Percentiles rank a stretch among this genome's conserved stretches.
Evolutionary conservation across 2,797 vertebrate species (phyloP).

Genomic region (Xyrichtys novacula): DNA sequence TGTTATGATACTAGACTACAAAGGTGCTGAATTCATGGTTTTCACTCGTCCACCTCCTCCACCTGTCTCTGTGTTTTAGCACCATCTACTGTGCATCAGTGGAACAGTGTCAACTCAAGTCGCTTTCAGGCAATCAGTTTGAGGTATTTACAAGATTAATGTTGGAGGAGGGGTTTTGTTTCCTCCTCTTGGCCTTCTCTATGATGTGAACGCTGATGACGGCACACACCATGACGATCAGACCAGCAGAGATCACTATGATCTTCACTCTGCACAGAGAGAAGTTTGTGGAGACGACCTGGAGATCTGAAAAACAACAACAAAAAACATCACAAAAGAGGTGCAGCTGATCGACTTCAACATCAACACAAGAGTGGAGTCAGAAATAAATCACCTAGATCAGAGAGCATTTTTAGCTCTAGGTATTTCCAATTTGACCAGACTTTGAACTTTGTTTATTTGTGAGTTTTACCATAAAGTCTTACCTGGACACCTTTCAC

Average conservation of each 20-base stretch:
- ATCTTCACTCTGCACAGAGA: constrained; percentile 35
- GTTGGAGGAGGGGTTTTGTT: not conserved
- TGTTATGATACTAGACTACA: no score
- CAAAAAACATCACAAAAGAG: not conserved
- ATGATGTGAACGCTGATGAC: constrained; percentile 36
- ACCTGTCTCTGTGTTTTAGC: no score
- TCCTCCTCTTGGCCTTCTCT: not conserved
- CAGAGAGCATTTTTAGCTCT: no score
- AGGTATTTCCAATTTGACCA: no score
- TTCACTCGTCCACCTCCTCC: no score
- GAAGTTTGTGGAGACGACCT: not conserved
- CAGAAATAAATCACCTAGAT: no score
- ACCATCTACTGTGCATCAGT: no score
- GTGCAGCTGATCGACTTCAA: not conserved
- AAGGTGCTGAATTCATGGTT: no score
- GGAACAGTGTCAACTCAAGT: no score
- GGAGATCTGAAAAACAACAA: not conserved
- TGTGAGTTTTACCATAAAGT: not conserved
- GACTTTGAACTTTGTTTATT: not conserved
- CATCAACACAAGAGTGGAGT: not conserved
- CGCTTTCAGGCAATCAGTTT: no score
- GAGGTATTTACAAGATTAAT: no score
- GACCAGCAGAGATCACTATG: constrained; percentile 19
- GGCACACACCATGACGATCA: constrained; percentile 43
- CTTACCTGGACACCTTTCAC: not conserved